Evolutionary conservation across 2,797 vertebrate species (phyloP).

Genomic region (Pampus argenteus): DNA sequence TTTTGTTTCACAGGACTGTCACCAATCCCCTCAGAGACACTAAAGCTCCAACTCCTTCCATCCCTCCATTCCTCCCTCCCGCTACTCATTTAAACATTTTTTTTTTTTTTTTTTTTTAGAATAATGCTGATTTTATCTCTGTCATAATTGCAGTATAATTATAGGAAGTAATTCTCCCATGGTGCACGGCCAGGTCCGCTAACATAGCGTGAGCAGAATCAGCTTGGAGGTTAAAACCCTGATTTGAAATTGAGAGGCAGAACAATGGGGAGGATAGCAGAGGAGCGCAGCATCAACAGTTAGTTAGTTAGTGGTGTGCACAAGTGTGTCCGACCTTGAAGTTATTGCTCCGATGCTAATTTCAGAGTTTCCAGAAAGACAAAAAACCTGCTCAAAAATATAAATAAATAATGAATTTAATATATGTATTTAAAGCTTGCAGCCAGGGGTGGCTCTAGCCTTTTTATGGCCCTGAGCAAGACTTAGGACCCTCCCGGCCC

Average conservation of each 20-base stretch:
- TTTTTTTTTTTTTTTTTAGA: conserved; percentile 58
- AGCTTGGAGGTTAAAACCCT: conserved; percentile 74
- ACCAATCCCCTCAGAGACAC: conserved; percentile 81
- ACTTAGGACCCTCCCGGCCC: too few relatives aligned
- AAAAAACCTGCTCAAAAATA: too few relatives aligned
- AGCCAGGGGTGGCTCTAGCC: neutral
- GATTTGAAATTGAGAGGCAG: conserved; percentile 76
- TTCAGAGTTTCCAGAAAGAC: neutral
- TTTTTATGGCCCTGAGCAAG: neutral
- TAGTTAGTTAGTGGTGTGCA: conserved; percentile 28
- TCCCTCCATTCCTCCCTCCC: conserved; percentile 64
- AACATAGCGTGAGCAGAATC: conserved; percentile 71
- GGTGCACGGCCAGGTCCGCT: conserved; percentile 69
- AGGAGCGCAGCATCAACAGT: conserved; percentile 5
- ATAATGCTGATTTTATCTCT: conserved; percentile 81
- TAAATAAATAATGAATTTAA: neutral
- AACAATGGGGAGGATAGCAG: conserved; percentile 61
- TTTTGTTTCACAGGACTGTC: conserved; percentile 83
- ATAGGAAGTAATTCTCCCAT: conserved; percentile 80
- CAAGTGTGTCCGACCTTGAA: conserved; percentile 49
- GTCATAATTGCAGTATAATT: conserved; percentile 83
- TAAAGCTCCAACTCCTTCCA: conserved; percentile 65
- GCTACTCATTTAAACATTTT: conserved; percentile 79
- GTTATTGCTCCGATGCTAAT: neutral
- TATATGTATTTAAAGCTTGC: neutral